phyloP scores from a whole-genome alignment of 1,140 invertebrate genomes.

The Leptonema lineaticorne region DNA sequence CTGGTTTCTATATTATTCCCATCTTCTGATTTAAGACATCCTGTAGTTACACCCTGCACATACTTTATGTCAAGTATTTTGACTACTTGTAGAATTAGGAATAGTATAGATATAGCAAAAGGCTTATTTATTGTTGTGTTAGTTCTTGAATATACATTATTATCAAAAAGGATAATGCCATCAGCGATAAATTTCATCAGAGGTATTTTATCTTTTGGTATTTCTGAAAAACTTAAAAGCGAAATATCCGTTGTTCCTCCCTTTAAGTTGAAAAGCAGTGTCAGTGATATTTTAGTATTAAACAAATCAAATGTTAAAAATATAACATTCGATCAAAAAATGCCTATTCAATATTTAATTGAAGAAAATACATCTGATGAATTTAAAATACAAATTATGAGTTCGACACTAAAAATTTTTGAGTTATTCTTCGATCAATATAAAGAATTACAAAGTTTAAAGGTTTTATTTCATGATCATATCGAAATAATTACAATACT shows the following conservation, averaged over 20 bases:
- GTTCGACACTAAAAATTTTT: slow-evolving; percentile 57
- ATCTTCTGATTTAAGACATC: slow-evolving; percentile 86
- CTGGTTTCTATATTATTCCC: slow-evolving; percentile 76
- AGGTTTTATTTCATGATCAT: slow-evolving; percentile 52
- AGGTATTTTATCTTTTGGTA: slow-evolving; percentile 66
- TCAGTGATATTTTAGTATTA: slow-evolving; percentile 57
- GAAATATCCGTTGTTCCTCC: slow-evolving; percentile 63
- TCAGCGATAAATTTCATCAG: slow-evolving; percentile 75
- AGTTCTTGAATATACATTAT: slow-evolving; percentile 72
- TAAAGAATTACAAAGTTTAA: slow-evolving; percentile 56
- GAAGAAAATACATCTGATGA: slow-evolving; percentile 57
- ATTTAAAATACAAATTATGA: slow-evolving; percentile 63
- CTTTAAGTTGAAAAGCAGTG: slow-evolving; percentile 59
- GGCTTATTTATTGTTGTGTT: slow-evolving; percentile 78
- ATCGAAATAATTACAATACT: slow-evolving; percentile 51
- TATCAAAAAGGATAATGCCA: slow-evolving; percentile 82
- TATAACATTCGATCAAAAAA: slow-evolving; percentile 45
- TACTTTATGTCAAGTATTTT: slow-evolving; percentile 84
- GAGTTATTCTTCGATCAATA: slow-evolving; percentile 59
- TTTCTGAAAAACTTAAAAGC: slow-evolving; percentile 58
- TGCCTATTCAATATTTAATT: slow-evolving; percentile 57
- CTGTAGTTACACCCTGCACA: slow-evolving; percentile 78
- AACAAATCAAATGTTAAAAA: slow-evolving; percentile 47
- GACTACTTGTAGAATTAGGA: slow-evolving; percentile 60
- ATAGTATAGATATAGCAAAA: slow-evolving; percentile 67